Evolutionary conservation across 2,113 vertebrate species (phyloP), one percentile per base, ranked within the genome.

Genomic region (Coryphaenoides rupestris): DNA sequence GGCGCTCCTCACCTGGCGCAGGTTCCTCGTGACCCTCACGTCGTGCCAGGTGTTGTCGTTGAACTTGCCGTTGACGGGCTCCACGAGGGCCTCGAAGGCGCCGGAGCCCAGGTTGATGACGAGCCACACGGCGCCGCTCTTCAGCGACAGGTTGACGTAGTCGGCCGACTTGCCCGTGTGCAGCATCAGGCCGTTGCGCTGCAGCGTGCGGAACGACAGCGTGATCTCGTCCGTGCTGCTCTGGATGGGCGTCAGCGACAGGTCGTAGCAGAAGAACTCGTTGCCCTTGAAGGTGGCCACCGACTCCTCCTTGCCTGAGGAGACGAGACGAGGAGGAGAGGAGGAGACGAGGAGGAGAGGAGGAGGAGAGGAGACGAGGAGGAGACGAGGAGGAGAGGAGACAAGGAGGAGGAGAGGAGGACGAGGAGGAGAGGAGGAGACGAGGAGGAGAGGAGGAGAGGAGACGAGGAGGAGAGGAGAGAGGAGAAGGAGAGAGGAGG

Each of bases 201-300:
- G 96, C 74, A 92, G 90, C 2, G 95, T 98, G 69, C 93, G 93
- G 87, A 98, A 98, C 57, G 95, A 93, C 2, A 98, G 91, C 2
- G 95, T 94, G 86, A 98, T 95, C 91, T 98, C 96, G 7, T 98
- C 96, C 0, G 95, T 92, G 93, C 95, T 98, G 92, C 95, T 98
- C 91, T 97, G 96, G 91, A 97, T 97, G 4, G 96, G 95, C 56
- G 92, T 96, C 87, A 95, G 91, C 0, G 95, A 97, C 79, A 96
- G 91, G 90, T 98, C 95, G 52, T 98, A 98, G 93, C 96, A 98
- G 93, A 98, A 98, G 89, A 96, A 98, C 82, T 98, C 96, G 17
- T 91, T 93, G 67, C 95, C 96, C 63, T 94, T 92, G 91, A 98
- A 98, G 50, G 95, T 98, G 24, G 95, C 95, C 73, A 95, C 94